Percentiles rank a stretch among this genome's conserved stretches.
Conservation (phyloP, 2,888 invertebrate genomes). For the Doris montereyensis region DNA sequence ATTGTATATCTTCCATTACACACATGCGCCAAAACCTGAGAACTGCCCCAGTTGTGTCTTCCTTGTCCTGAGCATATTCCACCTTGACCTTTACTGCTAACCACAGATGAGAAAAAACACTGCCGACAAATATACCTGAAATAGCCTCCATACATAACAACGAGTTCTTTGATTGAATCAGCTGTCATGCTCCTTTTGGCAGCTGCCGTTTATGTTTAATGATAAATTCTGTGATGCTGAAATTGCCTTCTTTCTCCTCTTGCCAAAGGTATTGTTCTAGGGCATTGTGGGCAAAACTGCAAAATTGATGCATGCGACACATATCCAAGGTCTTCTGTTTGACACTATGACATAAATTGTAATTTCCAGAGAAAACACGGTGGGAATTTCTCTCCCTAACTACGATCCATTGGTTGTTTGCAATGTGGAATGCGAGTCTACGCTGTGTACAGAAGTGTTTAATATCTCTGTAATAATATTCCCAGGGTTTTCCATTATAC, state of each 20-base stretch:
- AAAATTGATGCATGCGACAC: slow-evolving; percentile 58
- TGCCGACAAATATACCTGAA: slow-evolving; percentile 63
- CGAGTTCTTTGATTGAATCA: slow-evolving; percentile 50
- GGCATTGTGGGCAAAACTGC: slow-evolving; percentile 65
- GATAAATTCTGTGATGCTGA: slow-evolving; percentile 65
- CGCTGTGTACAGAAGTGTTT: slow-evolving; percentile 65
- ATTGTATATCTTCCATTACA: slow-evolving; percentile 49
- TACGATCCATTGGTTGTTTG: slow-evolving; percentile 53
- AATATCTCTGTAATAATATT: too few relatives aligned
- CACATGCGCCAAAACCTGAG: slow-evolving; percentile 60
- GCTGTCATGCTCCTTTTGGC: neutral
- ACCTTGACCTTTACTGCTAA: slow-evolving; percentile 43
- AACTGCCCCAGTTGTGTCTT: slow-evolving; percentile 58
- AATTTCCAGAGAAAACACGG: slow-evolving; percentile 61
- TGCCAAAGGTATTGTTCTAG: slow-evolving; percentile 65
- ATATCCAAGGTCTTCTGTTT: slow-evolving; percentile 44
- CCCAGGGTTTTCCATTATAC: too few relatives aligned
- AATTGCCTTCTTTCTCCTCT: slow-evolving; percentile 63
- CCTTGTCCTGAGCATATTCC: slow-evolving; percentile 47
- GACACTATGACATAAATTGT: slow-evolving; percentile 60
- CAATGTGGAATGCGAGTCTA: slow-evolving; percentile 49
- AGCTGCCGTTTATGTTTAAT: slow-evolving; percentile 52
- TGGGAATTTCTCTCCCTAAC: slow-evolving; percentile 64
- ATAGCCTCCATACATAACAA: slow-evolving; percentile 59
- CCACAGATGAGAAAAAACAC: slow-evolving; percentile 59